Conservation (phyloP, 2,888 invertebrate genomes). For the Stegana nigrithorax region DNA sequence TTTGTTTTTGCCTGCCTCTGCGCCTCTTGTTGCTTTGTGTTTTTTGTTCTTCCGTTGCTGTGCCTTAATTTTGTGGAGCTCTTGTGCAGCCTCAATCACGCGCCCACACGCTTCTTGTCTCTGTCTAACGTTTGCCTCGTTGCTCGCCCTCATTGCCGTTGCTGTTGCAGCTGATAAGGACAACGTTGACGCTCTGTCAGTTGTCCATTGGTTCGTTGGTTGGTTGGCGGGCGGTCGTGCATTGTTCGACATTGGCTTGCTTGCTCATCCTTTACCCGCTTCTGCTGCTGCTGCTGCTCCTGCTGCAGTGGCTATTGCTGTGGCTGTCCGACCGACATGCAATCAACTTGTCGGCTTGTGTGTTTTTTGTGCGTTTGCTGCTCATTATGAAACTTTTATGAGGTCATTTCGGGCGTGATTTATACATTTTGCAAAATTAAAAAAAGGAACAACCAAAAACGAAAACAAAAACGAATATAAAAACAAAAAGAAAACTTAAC, state of each 20-base stretch:
- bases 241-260: not conserved
- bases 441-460: slow-evolving; percentile 16
- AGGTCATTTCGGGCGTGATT: slow-evolving; percentile 43
- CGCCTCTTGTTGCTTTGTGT: slow-evolving; percentile 9
- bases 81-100: too few species aligned
- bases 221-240: slow-evolving; percentile 18
- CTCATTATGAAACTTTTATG: slow-evolving; percentile 49
- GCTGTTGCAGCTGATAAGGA: slow-evolving; percentile 10
- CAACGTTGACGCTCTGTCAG: slow-evolving; percentile 27
- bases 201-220: slow-evolving; percentile 36
- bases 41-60: slow-evolving; percentile 18
- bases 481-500: slow-evolving; percentile 11
- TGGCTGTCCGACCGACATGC: slow-evolving; percentile 31
- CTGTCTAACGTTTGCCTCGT: not conserved
- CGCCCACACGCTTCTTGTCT: not conserved
- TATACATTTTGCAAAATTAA: slow-evolving; percentile 46
- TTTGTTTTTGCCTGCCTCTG: slow-evolving; percentile 23
- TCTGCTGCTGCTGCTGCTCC: slow-evolving; percentile 3
- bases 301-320: slow-evolving; percentile 9
- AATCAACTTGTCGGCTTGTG: slow-evolving; percentile 47
- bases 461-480: slow-evolving; percentile 22
- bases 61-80: slow-evolving; percentile 22
- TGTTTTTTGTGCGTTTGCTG: slow-evolving; percentile 2
- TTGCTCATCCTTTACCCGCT: not conserved
- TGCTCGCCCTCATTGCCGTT: slow-evolving; percentile 10